Base-by-base conservation (phyloP, 2,113 vertebrate species). In the Agelaius tricolor region DNA sequence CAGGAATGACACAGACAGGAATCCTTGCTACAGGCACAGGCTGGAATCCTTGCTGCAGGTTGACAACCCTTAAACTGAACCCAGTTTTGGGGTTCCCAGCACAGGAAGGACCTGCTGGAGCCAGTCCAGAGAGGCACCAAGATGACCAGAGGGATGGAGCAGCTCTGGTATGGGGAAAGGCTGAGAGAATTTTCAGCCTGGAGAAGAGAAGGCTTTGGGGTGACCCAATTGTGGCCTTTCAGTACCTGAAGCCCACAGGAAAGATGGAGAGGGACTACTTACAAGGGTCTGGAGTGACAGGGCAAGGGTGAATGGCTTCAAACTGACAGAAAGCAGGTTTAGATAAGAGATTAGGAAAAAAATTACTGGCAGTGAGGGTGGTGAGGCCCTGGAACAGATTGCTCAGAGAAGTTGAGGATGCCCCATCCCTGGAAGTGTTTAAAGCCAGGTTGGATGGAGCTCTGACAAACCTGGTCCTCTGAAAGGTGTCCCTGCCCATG, bases 231-330 rank as follows among this genome's bases (percentile, higher is more conserved):
- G 24, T 10, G 9, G 55, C 17, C 24, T 62, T 54, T 3, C 17
- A 76, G 47, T 19, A 41, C 7, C 9, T 47, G n/a, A 76, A 68
- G 15, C 9, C 3, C 3, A 30, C 4, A 75, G 20, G n/a, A 35
- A 41, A 35, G 47, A 68, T 62, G 21, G 14, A 75, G 28, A 46
- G 46, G 0, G 30, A 47, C 7, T n/a, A 4, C 67, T 59, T 54
- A n/a, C 7, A 61, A 59, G 20, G 13, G 7, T 13, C 2, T 61
- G 54, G 20, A 46, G 24, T 30, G 54, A 54, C 46, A 68, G 16
- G 10, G 0, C 11, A 31, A n/a, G 5, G 16, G 6, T 1, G 7
- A 61, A 68, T 9, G n/a, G 20, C 16, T 68, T 68, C 28, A 61
- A 24, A 54, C 6, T 35, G 9, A 17, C 23, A 39, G 39, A 44